A percentile compares a stretch with the other conserved stretches of the same genome.
Conservation (phyloP, 1,140 invertebrate genomes). For the Asobara japonica region DNA sequence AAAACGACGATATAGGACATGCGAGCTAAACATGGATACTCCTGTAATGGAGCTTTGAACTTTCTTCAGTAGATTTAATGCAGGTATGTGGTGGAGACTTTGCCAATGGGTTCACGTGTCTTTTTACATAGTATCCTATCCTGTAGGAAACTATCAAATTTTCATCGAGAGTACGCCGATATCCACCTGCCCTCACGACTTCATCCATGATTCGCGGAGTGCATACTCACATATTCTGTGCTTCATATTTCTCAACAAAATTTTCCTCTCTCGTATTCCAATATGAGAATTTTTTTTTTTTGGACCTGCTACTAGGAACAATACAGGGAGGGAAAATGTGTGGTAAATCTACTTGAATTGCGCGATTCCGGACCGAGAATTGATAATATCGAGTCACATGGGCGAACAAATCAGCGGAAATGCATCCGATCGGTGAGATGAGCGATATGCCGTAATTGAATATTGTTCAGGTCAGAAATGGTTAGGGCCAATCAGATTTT, state of each 20-base stretch:
- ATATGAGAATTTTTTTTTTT: neutral
- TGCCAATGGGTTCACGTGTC: neutral
- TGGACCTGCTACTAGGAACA: neutral
- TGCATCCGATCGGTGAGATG: neutral
- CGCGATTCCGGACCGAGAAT: neutral
- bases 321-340: neutral
- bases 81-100: neutral
- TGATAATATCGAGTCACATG: neutral
- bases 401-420: neutral
- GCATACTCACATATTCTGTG: neutral
- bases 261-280: neutral
- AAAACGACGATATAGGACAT: no score
- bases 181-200: neutral
- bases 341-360: neutral
- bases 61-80: neutral
- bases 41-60: neutral
- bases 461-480: no score
- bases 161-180: constrained; percentile 1
- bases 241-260: neutral
- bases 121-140: neutral
- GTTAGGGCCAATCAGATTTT: no score
- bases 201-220: neutral
- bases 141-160: neutral
- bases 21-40: no score
- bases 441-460: neutral